These are phyloP conservation scores for Dysmachus trigonus DNA, from an alignment of 2,888 invertebrate species.

Conservation along the genomic window DNA sequence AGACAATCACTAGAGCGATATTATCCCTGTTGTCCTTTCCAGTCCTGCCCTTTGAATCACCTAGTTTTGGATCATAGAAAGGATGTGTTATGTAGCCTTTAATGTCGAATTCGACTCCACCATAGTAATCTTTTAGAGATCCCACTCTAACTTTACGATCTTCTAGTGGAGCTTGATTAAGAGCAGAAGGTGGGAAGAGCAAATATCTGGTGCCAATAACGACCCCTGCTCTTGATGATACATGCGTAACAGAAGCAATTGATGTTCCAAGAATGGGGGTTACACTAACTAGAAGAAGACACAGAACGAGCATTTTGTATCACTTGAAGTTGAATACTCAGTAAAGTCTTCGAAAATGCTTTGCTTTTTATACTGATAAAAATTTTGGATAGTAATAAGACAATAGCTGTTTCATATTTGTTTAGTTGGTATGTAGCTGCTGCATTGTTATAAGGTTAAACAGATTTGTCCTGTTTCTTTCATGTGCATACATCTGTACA, in stretches of 20 bases:
- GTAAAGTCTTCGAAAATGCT: not conserved
- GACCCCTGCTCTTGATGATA: not conserved
- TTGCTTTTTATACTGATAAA: not conserved
- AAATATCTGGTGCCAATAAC: not conserved
- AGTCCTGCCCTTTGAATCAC: not conserved
- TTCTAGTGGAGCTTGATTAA: not conserved
- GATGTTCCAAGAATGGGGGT: not conserved
- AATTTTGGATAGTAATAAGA: not conserved
- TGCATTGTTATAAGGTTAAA: no score
- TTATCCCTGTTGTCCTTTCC: not conserved
- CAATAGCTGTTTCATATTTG: not conserved
- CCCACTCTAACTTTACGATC: not conserved
- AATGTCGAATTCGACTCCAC: not conserved
- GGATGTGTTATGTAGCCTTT: not conserved
- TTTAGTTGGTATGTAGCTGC: not conserved
- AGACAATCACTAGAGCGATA: not conserved
- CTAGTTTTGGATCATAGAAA: not conserved
- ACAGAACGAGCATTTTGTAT: not conserved
- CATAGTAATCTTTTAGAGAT: not conserved
- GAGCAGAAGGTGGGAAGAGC: not conserved
- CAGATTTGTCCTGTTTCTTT: no score
- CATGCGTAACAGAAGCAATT: not conserved
- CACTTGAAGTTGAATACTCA: not conserved
- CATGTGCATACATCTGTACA: no score
- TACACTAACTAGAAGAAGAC: not conserved